A percentile compares a stretch with the other conserved stretches of the same genome.
phyloP scores from a whole-genome alignment of 2,888 invertebrate genomes.

The Escarpia spicata region DNA sequence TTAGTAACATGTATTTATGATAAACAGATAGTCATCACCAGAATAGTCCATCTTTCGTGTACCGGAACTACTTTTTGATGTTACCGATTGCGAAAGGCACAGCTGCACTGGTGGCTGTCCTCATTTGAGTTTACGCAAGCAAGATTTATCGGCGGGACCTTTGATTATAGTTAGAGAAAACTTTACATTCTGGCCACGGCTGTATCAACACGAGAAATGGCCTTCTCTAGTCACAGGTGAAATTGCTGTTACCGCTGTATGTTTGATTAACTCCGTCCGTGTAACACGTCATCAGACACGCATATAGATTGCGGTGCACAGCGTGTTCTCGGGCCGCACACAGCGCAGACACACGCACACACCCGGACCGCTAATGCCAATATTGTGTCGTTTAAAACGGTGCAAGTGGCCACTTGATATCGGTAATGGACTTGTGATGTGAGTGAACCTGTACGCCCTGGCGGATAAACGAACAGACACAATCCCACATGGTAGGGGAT shows the following conservation, averaged over 20 bases:
- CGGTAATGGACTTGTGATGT: conserved; percentile 11
- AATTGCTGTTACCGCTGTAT: background rate
- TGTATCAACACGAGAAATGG: background rate
- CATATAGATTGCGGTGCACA: background rate
- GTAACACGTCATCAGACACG: conserved; percentile 1
- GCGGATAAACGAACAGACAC: background rate
- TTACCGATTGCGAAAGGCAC: background rate
- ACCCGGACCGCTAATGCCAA: background rate
- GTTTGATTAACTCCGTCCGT: background rate
- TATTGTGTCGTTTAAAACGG: conserved; percentile 16
- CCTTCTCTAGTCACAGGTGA: background rate
- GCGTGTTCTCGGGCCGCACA: background rate
- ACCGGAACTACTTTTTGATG: background rate
- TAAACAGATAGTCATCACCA: background rate
- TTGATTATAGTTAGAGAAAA: background rate
- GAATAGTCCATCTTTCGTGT: background rate
- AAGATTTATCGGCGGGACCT: background rate
- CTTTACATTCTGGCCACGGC: background rate
- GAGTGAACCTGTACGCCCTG: background rate
- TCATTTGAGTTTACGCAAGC: background rate
- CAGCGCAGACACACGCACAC: background rate
- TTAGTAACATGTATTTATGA: background rate
- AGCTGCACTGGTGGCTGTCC: background rate
- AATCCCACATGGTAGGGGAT: background rate
- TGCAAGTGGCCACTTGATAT: conserved; percentile 13